phyloP scores from a whole-genome alignment of 2,113 vertebrate genomes.

The Elachura formosa region DNA sequence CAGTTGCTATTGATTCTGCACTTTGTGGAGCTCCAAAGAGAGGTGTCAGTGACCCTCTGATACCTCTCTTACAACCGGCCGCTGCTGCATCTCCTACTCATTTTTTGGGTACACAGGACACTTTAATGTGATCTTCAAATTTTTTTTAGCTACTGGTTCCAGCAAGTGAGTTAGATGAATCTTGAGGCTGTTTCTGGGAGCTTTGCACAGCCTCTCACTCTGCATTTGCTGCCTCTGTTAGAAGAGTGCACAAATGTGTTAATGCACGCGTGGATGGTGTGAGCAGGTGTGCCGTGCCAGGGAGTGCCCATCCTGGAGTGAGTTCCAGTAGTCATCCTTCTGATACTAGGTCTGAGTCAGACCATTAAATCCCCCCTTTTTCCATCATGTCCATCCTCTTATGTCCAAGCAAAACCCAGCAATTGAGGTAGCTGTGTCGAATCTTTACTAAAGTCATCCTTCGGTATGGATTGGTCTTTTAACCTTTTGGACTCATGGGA shows the following conservation, averaged over 20 bases:
- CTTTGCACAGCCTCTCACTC: neutral
- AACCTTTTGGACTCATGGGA: neutral
- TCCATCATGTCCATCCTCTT: neutral
- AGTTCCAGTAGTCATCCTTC: accelerated
- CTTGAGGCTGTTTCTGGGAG: neutral
- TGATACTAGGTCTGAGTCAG: neutral
- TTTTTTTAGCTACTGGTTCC: neutral
- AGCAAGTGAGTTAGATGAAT: neutral
- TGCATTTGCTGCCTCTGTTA: neutral
- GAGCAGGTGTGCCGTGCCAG: neutral
- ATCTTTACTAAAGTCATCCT: neutral
- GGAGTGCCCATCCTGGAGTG: neutral
- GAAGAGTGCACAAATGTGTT: neutral
- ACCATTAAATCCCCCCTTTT: neutral
- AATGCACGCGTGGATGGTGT: accelerated
- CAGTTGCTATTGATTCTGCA: neutral
- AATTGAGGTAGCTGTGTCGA: neutral
- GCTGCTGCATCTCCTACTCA: neutral
- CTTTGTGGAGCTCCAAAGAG: neutral
- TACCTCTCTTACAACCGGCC: neutral
- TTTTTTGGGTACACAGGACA: neutral
- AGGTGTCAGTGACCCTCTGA: accelerated
- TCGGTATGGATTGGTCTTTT: neutral
- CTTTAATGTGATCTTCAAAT: neutral
- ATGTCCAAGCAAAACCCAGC: neutral